Percentiles rank a stretch among this genome's conserved stretches.
These are phyloP conservation scores for Furnarius figulus DNA, from an alignment of 2,113 vertebrate genomes.

Conservation along the genomic window DNA sequence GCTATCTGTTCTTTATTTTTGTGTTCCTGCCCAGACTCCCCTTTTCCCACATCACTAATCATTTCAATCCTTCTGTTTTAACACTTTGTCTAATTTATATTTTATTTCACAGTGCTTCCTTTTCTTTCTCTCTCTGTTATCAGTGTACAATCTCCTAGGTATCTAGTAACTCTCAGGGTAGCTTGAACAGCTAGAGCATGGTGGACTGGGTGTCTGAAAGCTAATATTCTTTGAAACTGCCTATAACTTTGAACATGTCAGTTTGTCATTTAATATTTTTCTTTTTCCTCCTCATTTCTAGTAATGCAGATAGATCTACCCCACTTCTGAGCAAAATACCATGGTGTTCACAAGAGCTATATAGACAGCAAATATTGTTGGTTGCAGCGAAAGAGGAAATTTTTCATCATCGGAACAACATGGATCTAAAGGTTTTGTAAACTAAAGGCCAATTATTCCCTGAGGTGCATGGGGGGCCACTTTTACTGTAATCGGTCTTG, in stretches of 20 bases:
- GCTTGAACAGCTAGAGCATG: background rate
- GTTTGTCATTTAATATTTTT: background rate
- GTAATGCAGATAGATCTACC: background rate
- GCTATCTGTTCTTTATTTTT: background rate
- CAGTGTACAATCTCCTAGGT: background rate
- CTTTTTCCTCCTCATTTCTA: background rate
- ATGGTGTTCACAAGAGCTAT: background rate
- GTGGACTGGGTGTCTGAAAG: background rate
- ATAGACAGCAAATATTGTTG: background rate
- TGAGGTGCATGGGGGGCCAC: background rate
- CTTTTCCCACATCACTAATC: background rate
- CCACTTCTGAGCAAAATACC: background rate
- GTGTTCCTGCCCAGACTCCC: background rate
- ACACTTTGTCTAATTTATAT: background rate
- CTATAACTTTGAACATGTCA: background rate
- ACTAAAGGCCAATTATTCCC: conserved; percentile 21
- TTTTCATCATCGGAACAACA: background rate
- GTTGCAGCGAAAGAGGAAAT: background rate
- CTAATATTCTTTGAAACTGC: background rate
- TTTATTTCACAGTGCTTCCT: background rate
- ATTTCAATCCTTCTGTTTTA: background rate
- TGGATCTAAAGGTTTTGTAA: background rate
- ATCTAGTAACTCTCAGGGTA: background rate
- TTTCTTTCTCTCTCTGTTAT: background rate
- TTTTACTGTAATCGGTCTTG: background rate